Evolutionary conservation across 2,797 vertebrate genomes (phyloP), one percentile per base, ranked within the genome.

Genomic region (Hippocampus kuda): DNA sequence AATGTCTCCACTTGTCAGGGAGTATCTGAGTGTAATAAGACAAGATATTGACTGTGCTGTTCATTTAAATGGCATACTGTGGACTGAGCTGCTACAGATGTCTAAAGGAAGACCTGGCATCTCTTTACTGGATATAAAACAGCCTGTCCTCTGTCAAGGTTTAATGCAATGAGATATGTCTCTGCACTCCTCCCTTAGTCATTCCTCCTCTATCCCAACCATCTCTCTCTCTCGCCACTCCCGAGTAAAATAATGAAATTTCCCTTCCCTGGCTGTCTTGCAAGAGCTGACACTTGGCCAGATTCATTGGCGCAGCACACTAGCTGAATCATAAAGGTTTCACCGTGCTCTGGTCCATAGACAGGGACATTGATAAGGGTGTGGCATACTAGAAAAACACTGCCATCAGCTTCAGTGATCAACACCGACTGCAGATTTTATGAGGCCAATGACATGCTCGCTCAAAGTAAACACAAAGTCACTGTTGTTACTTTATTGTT

Each of bases 241-340:
- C 41, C 10, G 77, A 77, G 77, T 87, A 74, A 77, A 84, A 81
- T 84, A 80, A 84, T 83, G 78, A 84, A 85, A 83, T 79, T 63
- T 76, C 48, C 56, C 30, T 60, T 42, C 44, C 77, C 68, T 73
- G 46, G 44, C 78, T 70, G 72, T 80, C 81, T 76, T 80, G 70
- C 65, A 26, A 79, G 75, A 82, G 76, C 75, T 85, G 82, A 87
- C 76, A 75, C 86, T 85, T 77, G 71, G 83, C 85, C 80, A 81
- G 79, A 57, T 69, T 77, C 79, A 84, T 77, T 88, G 85, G 81
- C 86, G 89, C 87, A 88, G 86, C 79, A 78, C 79, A 65, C 76
- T 65, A 68, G 82, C 84, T 86, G 86, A 89, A 84, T 89, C 88
- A 89, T 88, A 84, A 85, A 84, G 74, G 80, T 79, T 84, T 84